Evolutionary conservation across 1,140 invertebrate genomes (phyloP), one percentile per base, ranked within the genome.

Genomic region (Bombus turneri): DNA sequence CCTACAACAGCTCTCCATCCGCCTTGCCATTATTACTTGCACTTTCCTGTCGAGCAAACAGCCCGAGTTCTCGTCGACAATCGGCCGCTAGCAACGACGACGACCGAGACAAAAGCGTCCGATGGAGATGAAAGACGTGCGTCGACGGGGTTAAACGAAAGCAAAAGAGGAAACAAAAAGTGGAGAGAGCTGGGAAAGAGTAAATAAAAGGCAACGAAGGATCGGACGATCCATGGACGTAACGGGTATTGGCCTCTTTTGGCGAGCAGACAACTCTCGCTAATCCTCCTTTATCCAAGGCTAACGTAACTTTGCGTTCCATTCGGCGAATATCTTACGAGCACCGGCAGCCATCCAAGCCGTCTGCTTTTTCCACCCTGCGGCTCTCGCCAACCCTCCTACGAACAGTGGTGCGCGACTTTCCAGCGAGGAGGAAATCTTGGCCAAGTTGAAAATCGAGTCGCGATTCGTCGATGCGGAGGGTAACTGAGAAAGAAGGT

Each of bases 251-350:
- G 90, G 91, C 79, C 89, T 89, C 87, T 90, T 91, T 92, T 89
- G 90, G 88, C 90, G 83, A 85, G 73, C 82, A 87, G 90, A 92
- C 91, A 93, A 92, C 89, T 91, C 88, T 88, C 83, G 87, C 91
- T 92, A 93, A 93, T 93, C 88, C 85, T 82, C 83, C 80, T 87
- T 91, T 91, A 92, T 88, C 86, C 87, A 64, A 77, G 83, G 47
- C 25, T 87, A 91, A 89, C 82, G 90, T 87, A 92, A 92, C 91
- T 90, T 88, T 72, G 86, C 85, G 86, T 90, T 88, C 73, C 75
- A 88, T 76, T 83, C 77, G 74, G 71, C 75, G 87, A 92, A 91
- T 92, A 91, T 85, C 87, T 92, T 92, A 93, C 85, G 87, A 85
- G 43, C 72, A 68, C 81, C 74, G 89, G 83, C 87, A 90, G 88